These are phyloP conservation scores for Thaumatotibia leucotreta DNA, from an alignment of 1,140 invertebrate species.

Conservation along the genomic window DNA sequence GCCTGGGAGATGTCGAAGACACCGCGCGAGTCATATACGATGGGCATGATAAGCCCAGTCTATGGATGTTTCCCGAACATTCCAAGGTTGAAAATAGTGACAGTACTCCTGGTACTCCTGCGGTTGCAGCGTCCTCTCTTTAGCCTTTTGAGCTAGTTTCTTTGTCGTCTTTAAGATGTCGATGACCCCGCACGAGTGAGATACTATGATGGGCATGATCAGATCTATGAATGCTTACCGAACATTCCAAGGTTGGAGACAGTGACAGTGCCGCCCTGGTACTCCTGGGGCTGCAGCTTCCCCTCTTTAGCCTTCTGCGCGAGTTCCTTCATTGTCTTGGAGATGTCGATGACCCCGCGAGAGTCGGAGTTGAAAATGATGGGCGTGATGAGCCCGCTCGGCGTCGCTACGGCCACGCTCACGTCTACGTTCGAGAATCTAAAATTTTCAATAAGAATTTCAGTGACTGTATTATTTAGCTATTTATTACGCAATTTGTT, in stretches of 20 bases:
- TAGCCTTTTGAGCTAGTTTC: too few species aligned
- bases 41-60: too few species aligned
- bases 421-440: constrained; percentile 95
- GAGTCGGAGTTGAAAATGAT: constrained; percentile 96
- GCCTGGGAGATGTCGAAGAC: too few species aligned
- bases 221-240: too few species aligned
- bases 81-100: too few species aligned
- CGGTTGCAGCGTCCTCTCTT: too few species aligned
- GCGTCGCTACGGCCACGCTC: constrained; percentile 97
- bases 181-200: constrained; percentile 97
- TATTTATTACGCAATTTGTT: too few species aligned
- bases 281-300: constrained; percentile 97
- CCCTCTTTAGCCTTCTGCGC: constrained; percentile 95
- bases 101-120: too few species aligned
- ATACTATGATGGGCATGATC: too few species aligned
- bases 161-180: too few species aligned
- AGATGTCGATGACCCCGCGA: constrained; percentile 94
- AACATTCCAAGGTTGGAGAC: constrained; percentile 99
- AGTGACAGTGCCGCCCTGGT: constrained; percentile 92
- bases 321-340: constrained; percentile 88
- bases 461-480: constrained; percentile 47
- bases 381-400: constrained; percentile 97
- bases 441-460: constrained; percentile 9
- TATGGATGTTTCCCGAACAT: too few species aligned
- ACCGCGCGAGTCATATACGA: too few species aligned